phyloP scores from a whole-genome alignment of 2,888 invertebrate genomes.

The Tolmerus cingulatus region DNA sequence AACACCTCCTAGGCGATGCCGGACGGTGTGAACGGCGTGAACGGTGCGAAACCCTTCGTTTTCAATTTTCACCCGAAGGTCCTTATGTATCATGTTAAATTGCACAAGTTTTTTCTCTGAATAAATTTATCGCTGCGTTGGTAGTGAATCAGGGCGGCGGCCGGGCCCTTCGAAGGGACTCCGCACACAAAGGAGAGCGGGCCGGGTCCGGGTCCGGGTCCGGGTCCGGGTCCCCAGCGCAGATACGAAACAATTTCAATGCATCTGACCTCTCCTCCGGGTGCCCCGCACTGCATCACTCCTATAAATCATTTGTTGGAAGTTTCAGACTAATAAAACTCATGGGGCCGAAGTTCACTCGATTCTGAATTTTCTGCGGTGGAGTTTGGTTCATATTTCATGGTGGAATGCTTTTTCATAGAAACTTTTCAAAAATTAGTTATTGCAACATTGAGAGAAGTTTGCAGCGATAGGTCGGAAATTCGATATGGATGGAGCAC shows the following conservation, averaged over 20 bases:
- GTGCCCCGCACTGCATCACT: slow-evolving; percentile 40
- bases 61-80: slow-evolving; percentile 29
- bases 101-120: slow-evolving; percentile 13
- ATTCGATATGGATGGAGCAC: neutral
- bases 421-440: slow-evolving; percentile 42
- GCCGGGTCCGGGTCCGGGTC: neutral
- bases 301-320: slow-evolving; percentile 42
- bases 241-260: slow-evolving; percentile 35
- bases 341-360: slow-evolving; percentile 42
- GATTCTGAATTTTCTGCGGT: slow-evolving; percentile 43
- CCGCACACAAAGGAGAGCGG: neutral
- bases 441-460: slow-evolving; percentile 36
- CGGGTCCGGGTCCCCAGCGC: neutral
- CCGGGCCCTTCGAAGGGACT: neutral
- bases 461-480: slow-evolving; percentile 8
- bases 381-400: slow-evolving; percentile 40
- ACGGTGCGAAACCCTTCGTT: slow-evolving; percentile 26
- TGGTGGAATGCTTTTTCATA: slow-evolving; percentile 34
- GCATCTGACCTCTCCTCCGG: slow-evolving; percentile 40
- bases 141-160: slow-evolving; percentile 17
- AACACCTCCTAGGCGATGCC: neutral
- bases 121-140: slow-evolving; percentile 30
- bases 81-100: slow-evolving; percentile 30
- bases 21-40: neutral
- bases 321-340: slow-evolving; percentile 42